These are phyloP conservation scores for Ectemnius cavifrons DNA, from an alignment of 2,888 invertebrate species.

Conservation along the genomic window DNA sequence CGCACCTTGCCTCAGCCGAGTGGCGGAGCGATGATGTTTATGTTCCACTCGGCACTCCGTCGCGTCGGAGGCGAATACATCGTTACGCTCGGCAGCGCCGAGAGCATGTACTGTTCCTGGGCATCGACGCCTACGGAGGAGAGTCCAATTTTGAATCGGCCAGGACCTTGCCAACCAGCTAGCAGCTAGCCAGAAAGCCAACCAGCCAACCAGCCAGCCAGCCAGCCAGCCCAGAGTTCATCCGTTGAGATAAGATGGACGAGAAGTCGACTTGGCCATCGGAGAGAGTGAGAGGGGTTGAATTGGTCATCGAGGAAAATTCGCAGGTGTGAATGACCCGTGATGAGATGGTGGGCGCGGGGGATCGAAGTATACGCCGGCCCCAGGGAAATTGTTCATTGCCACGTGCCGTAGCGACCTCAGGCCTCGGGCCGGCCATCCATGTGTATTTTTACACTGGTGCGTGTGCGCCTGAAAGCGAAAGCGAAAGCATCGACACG, in stretches of 20 bases:
- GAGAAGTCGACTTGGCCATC: no score
- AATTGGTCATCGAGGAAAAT: conserved; percentile 42
- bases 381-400: conserved; percentile 61
- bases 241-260: no score
- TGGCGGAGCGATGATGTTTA: background rate
- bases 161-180: conserved; percentile 35
- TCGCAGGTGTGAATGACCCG: conserved; percentile 62
- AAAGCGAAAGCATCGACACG: conserved; percentile 11
- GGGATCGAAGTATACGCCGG: background rate
- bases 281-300: no score
- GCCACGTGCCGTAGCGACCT: conserved; percentile 60
- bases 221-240: no score
- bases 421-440: conserved; percentile 21
- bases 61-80: conserved; percentile 39
- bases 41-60: conserved; percentile 13
- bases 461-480: conserved; percentile 34
- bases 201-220: no score
- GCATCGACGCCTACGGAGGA: conserved; percentile 45
- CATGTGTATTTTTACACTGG: conserved; percentile 46
- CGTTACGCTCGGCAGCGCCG: background rate
- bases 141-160: conserved; percentile 45
- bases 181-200: no score
- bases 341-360: conserved; percentile 31
- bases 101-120: no score
- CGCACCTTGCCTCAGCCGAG: background rate